A percentile compares a stretch with the other conserved stretches of the same genome.
phyloP scores from a whole-genome alignment of 2,888 invertebrate genomes.

The Mimas tiliae region DNA sequence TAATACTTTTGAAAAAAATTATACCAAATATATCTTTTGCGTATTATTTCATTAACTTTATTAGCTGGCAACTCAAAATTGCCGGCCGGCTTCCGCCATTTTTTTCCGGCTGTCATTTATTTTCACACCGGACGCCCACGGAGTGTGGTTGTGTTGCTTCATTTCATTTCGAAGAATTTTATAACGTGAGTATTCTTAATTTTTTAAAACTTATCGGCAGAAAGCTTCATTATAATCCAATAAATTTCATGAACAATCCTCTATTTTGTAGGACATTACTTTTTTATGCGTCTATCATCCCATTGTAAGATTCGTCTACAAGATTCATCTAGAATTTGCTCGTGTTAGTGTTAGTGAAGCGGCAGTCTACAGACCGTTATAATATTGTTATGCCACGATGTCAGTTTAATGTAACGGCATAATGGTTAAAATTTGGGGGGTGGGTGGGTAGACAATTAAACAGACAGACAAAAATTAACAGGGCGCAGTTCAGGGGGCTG shows the following conservation, averaged over 20 bases:
- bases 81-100: slow-evolving; percentile 18
- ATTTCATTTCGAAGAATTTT: slow-evolving; percentile 22
- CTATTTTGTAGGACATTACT: neutral
- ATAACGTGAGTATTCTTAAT: slow-evolving; percentile 31
- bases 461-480: neutral
- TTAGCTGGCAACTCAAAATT: slow-evolving; percentile 5
- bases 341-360: slow-evolving; percentile 1
- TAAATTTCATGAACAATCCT: no score
- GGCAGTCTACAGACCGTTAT: neutral
- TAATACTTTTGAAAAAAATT: neutral
- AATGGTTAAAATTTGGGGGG: neutral
- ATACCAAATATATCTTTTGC: neutral
- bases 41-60: neutral
- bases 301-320: neutral
- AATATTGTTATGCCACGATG: neutral
- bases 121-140: slow-evolving; percentile 33
- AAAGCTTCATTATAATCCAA: no score
- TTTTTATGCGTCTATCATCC: neutral
- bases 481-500: no score
- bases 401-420: neutral
- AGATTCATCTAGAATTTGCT: slow-evolving; percentile 7
- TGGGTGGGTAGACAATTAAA: neutral
- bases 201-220: neutral
- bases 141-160: slow-evolving; percentile 29
- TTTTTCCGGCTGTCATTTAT: slow-evolving; percentile 26